Evolutionary conservation across 2,797 vertebrate species (phyloP).

Genomic region (Chaetodon trifasciatus): DNA sequence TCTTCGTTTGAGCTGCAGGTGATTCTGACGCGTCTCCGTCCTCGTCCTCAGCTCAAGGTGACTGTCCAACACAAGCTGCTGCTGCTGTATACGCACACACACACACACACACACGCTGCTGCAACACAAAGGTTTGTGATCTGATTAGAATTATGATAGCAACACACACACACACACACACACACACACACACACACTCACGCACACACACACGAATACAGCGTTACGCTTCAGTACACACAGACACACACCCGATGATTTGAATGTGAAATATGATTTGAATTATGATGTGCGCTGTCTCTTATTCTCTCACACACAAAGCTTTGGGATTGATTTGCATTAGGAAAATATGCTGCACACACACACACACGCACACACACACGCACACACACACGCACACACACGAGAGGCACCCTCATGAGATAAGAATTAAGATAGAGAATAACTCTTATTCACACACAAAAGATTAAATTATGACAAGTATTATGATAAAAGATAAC

Average conservation of each 20-base stretch:
- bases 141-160: slow-evolving; percentile 53
- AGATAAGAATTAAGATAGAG: slow-evolving; percentile 52
- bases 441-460: slow-evolving; percentile 28
- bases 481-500: slow-evolving; percentile 29
- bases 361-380: not conserved
- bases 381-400: slow-evolving; percentile 2
- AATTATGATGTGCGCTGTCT: slow-evolving; percentile 44
- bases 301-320: slow-evolving; percentile 35
- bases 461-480: slow-evolving; percentile 55
- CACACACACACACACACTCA: slow-evolving; percentile 4
- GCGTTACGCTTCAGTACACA: too few species aligned
- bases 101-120: slow-evolving; percentile 1
- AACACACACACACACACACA: slow-evolving; percentile 24
- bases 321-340: slow-evolving; percentile 41
- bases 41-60: slow-evolving; percentile 58
- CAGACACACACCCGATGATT: slow-evolving; percentile 19
- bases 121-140: slow-evolving; percentile 52
- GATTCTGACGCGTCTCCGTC: slow-evolving; percentile 13
- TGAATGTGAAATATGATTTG: slow-evolving; percentile 57
- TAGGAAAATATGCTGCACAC: slow-evolving; percentile 3
- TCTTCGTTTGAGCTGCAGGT: not conserved
- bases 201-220: too few species aligned
- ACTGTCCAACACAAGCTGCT: slow-evolving; percentile 45
- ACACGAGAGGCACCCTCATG: not conserved
- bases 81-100: not conserved